Conservation (phyloP, 2,113 vertebrate species). For the Anguilla rostrata region DNA sequence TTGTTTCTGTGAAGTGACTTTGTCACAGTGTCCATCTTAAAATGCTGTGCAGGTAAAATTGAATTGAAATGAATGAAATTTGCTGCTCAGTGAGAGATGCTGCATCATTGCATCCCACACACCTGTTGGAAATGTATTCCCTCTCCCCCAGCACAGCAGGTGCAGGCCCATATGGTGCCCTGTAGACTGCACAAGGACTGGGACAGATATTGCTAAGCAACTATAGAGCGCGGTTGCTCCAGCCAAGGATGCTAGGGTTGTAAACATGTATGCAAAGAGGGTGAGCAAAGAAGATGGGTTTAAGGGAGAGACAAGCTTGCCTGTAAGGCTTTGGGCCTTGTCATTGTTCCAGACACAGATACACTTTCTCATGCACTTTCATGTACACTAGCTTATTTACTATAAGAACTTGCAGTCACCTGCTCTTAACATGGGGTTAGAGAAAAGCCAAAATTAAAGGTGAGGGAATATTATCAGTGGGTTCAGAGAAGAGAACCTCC, state of each 20-base stretch:
- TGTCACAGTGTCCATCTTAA: no score
- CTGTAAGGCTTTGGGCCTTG: background rate
- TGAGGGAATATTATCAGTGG: background rate
- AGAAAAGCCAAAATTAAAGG: background rate
- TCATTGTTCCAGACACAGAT: background rate
- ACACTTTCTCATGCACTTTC: background rate
- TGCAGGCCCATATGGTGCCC: background rate
- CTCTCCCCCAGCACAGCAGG: background rate
- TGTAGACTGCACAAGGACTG: background rate
- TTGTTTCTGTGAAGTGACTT: no score
- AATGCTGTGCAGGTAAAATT: no score
- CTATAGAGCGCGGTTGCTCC: background rate
- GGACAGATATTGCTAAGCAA: background rate
- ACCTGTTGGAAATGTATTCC: background rate
- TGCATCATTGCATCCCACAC: background rate
- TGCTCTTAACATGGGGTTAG: background rate
- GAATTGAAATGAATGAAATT: no score
- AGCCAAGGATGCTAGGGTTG: background rate
- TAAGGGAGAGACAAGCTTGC: background rate
- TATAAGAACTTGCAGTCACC: background rate
- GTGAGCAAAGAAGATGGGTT: background rate
- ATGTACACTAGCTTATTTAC: background rate
- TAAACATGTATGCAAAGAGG: background rate
- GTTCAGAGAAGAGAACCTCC: background rate
- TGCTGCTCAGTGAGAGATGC: no score